These are phyloP conservation scores for Mormyrus proboscirostris DNA, from an alignment of 2,797 vertebrate species.

Conservation along the genomic window DNA sequence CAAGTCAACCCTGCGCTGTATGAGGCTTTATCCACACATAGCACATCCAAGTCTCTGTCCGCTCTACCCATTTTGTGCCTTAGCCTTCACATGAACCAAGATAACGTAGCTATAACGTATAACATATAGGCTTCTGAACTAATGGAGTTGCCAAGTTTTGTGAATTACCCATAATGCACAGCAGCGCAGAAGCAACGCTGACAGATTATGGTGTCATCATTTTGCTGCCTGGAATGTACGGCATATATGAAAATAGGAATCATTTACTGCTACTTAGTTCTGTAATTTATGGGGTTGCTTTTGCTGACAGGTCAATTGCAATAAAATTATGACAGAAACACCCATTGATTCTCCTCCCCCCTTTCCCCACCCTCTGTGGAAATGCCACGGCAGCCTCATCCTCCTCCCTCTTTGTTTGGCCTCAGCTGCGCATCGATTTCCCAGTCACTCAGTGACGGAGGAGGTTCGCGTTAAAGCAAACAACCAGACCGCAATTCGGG, in stretches of 20 bases:
- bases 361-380: not conserved
- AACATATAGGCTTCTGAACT: not conserved
- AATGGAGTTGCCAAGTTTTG: not conserved
- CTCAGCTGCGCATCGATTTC: slow-evolving; percentile 48
- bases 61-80: not conserved
- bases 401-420: slow-evolving; percentile 42
- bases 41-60: not conserved
- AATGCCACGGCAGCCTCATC: not conserved
- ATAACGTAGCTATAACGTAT: not conserved
- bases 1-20: not conserved
- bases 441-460: slow-evolving; percentile 47
- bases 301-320: slow-evolving; percentile 23
- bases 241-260: not conserved
- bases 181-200: not conserved
- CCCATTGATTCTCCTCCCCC: not conserved
- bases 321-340: slow-evolving; percentile 20
- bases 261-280: slow-evolving; percentile 13
- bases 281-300: not conserved
- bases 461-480: slow-evolving; percentile 46
- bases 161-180: slow-evolving; percentile 15
- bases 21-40: not conserved
- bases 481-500: slow-evolving; percentile 35
- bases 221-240: not conserved
- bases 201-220: not conserved
- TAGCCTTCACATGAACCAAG: not conserved